Base-by-base conservation (phyloP, 2,113 vertebrate species). In the Sapayoa aenigma region DNA sequence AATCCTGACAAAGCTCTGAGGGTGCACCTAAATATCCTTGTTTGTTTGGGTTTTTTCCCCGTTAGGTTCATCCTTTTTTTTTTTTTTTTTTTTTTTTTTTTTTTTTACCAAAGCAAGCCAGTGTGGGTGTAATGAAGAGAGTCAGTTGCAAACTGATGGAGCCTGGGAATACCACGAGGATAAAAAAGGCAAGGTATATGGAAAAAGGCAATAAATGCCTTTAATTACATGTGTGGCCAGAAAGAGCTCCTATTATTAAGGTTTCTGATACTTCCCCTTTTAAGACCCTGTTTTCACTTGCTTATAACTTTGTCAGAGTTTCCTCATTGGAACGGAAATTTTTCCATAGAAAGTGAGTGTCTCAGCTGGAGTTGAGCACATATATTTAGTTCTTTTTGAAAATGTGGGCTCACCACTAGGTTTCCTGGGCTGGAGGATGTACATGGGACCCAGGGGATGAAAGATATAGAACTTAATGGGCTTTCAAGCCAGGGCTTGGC, bases 221-320 rank as follows among this genome's bases (percentile, higher is more conserved):
- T 88, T 96, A 95, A 96, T 95, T 89, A 94, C 41, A 93, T 93
- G 93, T 65, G 93, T 93, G 89, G 80, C 65, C 35, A 74, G 68
- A 35, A 93, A 79, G 56, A 81, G 60, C 47, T 95, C 47, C 94
- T 94, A 9, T 94, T 89, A 96, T 87, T 95, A 93, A 90, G 22
- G 56, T 12, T 93, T 60, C 33, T 3, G 15, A 23, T 65, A 89
- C 65, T 90, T 93, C 86, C 91, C 39, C 12, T 92, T 94, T 52
- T 82, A 88, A 94, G 88, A 83, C 85, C 49, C 67, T 92, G 44
- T 94, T 95, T 92, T 94, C 66, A 92, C 65, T 93, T 84, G 85
- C 52, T 90, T 84, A 33, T 59, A 77, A 74, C 75, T 93, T 94
- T n/a, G 68, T 50, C 50, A 33, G 49, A 77, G 16, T 89, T 91